Percentiles rank a stretch among this genome's conserved stretches.
These are phyloP conservation scores for Octodon degus DNA, from an alignment of 2,113 vertebrate species.

Conservation along the genomic window DNA sequence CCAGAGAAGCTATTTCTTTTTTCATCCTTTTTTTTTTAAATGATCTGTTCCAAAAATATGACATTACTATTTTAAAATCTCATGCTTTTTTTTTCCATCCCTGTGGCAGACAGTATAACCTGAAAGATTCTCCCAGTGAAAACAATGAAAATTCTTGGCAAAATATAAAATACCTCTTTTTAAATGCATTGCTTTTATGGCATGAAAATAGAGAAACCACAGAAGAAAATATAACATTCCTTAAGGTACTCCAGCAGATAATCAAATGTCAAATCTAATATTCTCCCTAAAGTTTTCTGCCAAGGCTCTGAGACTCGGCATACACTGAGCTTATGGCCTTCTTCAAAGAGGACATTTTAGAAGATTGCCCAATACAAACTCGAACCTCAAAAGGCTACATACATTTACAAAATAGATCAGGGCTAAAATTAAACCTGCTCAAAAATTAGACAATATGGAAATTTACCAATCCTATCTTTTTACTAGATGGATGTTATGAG, in stretches of 20 bases:
- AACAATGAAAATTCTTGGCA: not conserved
- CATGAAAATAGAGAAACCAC: not conserved
- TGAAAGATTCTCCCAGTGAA: not conserved
- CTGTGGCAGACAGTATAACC: not conserved
- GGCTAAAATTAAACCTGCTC: not conserved
- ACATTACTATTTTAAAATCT: not conserved
- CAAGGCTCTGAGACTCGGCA: not conserved
- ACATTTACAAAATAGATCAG: not conserved
- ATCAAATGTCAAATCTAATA: conserved; percentile 10
- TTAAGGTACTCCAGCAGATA: not conserved
- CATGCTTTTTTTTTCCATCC: not conserved
- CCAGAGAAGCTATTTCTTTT: not conserved
- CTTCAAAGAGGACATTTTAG: not conserved
- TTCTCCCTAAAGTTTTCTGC: not conserved
- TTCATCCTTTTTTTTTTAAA: not conserved
- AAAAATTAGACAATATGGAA: not conserved
- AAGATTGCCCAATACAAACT: not conserved
- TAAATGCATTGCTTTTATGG: conserved; percentile 8
- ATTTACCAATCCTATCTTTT: not conserved
- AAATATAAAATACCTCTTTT: not conserved
- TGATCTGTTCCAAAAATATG: not conserved
- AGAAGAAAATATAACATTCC: not conserved
- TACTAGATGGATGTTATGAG: too few species aligned
- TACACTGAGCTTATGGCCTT: not conserved
- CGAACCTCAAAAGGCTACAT: not conserved